Base-by-base conservation (phyloP, 2,888 invertebrate genomes). In the Coleophora deauratella region DNA sequence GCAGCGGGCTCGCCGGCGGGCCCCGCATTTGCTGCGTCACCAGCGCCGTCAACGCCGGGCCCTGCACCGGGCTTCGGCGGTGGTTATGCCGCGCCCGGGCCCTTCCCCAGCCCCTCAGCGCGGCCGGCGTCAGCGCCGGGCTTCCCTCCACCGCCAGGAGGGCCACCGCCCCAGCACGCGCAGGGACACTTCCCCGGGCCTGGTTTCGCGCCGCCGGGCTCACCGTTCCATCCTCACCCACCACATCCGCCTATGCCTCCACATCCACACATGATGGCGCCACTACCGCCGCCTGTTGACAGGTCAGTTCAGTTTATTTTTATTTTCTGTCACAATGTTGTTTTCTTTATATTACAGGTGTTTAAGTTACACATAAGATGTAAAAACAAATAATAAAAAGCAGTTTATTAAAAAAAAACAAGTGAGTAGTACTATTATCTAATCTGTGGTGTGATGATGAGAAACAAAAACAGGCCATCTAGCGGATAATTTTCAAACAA, bases 191-290 rank as follows among this genome's bases (percentile, higher is more conserved):
- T 73, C 89, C 91, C 72, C 35, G 93, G 93, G 42, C 91, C 92
- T 48, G 91, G 91, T 53, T 90, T 91, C 55, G 91, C 91, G 58
- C 92, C 92, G 60, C 91, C 90, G 38, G 90, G 92, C 8, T 93
- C 93, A 37, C 93, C 93, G 48, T 93, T 93, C 46, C 94, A 94
- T 53, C 93, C 93, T 47, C 93, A 91, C 62, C 91, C 94, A 46
- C 94, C 95, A 46, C 95, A 95, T 74, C 95, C 95, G 76, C 93
- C 93, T 59, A 93, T 94, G 63, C 94, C 94, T 50, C 95, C 95
- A 42, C 84, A 85, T 52, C 77, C 82, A 36, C 84, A 84, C 55
- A 82, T 84, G 82, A 82, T 84, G 82, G 74, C 85, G 62, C 78
- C 88, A 54, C 62, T 88, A 66, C 92, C 93, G 49, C 93, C 93